Evolutionary conservation across 1,140 invertebrate species (phyloP).

Genomic region (Caerostris darwini): DNA sequence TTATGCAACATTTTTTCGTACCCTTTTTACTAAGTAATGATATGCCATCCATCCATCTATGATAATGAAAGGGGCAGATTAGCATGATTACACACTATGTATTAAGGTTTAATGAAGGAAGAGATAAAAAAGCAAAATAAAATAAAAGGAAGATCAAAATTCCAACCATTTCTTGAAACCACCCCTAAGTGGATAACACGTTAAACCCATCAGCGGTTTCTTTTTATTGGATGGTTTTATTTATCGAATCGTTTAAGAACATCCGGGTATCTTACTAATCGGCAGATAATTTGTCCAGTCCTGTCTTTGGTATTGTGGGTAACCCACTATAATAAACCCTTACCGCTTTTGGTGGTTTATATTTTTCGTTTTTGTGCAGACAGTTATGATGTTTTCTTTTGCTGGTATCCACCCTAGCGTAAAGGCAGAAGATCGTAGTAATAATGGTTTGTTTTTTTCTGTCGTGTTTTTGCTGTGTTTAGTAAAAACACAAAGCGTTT

Average conservation of each 20-base stretch:
- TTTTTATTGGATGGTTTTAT: constrained; percentile 10
- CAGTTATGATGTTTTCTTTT: constrained; percentile 6
- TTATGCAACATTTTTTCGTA: background rate
- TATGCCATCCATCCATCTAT: background rate
- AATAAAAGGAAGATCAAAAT: background rate
- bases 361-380: constrained; percentile 33
- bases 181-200: background rate
- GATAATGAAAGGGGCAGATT: background rate
- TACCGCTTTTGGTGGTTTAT: background rate
- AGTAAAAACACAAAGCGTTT: constrained; percentile 31
- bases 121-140: background rate
- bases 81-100: background rate
- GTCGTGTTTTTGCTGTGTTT: background rate
- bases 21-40: background rate
- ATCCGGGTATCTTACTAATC: constrained; percentile 34
- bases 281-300: constrained; percentile 55
- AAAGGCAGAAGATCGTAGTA: background rate
- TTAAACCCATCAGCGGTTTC: constrained; percentile 7
- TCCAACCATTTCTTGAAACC: background rate
- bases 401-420: background rate
- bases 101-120: background rate
- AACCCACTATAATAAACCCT: constrained; percentile 8
- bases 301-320: background rate
- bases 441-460: background rate
- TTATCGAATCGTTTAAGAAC: constrained; percentile 35